A percentile compares a stretch with the other conserved stretches of the same genome.
phyloP scores from a whole-genome alignment of 2,113 vertebrate species.

The Nothobranchius furzeri region DNA sequence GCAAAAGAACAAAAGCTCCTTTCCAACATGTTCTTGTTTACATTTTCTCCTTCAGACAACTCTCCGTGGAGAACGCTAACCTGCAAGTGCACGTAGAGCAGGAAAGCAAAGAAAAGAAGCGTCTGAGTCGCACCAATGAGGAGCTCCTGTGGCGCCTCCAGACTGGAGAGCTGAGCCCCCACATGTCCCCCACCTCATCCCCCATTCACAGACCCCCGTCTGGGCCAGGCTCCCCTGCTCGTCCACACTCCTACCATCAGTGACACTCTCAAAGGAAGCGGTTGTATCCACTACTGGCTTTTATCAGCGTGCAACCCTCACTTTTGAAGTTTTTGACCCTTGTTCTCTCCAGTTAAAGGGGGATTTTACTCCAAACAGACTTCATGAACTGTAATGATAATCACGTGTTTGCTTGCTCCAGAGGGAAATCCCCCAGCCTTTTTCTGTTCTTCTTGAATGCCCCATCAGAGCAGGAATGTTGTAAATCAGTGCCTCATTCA shows the following conservation, averaged over 20 bases:
- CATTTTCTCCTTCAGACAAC: conserved; percentile 80
- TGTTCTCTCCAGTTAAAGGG: conserved; percentile 19
- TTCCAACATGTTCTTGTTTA: neutral
- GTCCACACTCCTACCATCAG: conserved; percentile 83
- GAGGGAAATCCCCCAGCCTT: conserved; percentile 27
- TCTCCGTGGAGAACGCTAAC: conserved; percentile 94
- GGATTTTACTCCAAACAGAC: conserved; percentile 8
- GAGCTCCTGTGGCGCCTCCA: conserved; percentile 97
- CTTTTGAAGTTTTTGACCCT: conserved; percentile 18
- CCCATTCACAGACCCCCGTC: conserved; percentile 83
- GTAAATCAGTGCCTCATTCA: conserved; percentile 81
- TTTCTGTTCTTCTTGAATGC: conserved; percentile 10
- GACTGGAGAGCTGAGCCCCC: conserved; percentile 90
- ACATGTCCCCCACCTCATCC: conserved; percentile 83
- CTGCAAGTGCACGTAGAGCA: conserved; percentile 93
- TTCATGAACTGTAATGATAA: conserved; percentile 30
- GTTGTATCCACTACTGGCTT: conserved; percentile 1
- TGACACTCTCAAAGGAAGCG: conserved; percentile 64
- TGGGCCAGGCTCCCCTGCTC: conserved; percentile 67
- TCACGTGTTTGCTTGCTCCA: conserved; percentile 1
- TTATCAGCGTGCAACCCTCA: neutral
- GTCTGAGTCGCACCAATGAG: conserved; percentile 93
- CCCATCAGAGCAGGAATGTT: neutral
- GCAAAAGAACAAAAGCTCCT: neutral
- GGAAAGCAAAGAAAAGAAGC: conserved; percentile 96